Percentiles rank a stretch among this genome's conserved stretches.
phyloP scores from a whole-genome alignment of 2,113 vertebrate genomes.

The Hippocampus abdominalis region DNA sequence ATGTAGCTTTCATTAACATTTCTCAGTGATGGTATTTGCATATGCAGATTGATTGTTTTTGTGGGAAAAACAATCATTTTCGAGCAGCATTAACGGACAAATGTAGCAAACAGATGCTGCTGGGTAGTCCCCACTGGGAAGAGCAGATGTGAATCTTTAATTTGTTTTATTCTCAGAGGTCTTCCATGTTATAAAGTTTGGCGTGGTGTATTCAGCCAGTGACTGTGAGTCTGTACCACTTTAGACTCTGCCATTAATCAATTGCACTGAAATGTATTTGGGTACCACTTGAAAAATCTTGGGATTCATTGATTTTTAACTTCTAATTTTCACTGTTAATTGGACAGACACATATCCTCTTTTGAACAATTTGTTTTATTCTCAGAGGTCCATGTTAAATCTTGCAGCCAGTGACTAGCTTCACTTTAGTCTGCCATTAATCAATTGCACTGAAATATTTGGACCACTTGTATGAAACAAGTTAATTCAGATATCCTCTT shows the following conservation, averaged over 20 bases:
- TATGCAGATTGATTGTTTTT: constrained; percentile 24
- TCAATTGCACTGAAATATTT: constrained; percentile 38
- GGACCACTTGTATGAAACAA: constrained; percentile 26
- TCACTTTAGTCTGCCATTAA: constrained; percentile 46
- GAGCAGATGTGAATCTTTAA: constrained; percentile 53
- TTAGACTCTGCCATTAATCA: constrained; percentile 48
- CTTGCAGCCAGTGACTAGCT: constrained; percentile 43
- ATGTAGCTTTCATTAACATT: constrained; percentile 10
- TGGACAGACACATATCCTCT: too few species aligned
- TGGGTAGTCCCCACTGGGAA: constrained; percentile 43
- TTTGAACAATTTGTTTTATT: too few species aligned
- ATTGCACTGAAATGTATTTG: constrained; percentile 33
- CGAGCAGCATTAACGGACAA: constrained; percentile 39
- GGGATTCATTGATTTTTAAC: too few species aligned
- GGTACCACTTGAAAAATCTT: too few species aligned
- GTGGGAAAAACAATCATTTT: constrained; percentile 17
- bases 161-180: constrained; percentile 53
- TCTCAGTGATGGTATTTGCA: constrained; percentile 11
- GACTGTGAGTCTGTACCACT: constrained; percentile 51
- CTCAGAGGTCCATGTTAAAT: too few species aligned
- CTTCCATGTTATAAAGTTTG: constrained; percentile 55
- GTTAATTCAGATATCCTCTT: constrained; percentile 38
- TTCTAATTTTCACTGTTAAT: too few species aligned
- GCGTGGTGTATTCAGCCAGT: constrained; percentile 35
- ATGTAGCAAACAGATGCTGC: constrained; percentile 40